Evolutionary conservation across 1,140 invertebrate genomes (phyloP), one percentile per base, ranked within the genome.

Genomic region (Drosophila pachea): DNA sequence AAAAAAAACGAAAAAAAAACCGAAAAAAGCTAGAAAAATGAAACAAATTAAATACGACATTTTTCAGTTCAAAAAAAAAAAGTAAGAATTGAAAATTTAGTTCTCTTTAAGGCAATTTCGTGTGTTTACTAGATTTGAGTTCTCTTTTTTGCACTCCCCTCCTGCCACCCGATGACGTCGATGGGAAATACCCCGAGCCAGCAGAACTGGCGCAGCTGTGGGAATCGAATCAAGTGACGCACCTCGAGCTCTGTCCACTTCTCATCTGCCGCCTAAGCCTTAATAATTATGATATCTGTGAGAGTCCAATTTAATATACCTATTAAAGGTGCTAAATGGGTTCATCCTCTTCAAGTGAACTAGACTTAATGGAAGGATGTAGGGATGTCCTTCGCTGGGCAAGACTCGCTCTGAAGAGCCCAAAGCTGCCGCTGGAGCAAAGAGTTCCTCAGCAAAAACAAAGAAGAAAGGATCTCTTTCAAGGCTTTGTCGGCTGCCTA

Each of bases 201-300:
- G 22, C 38, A 48, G 52, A 78, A 68, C 54, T 67, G 50, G 63
- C 63, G 72, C 78, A 82, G 78, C 78, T 82, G 78, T 56, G 42
- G 60, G 63, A 61, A 45, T 38, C 14, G 53, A 29, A 45, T 1
- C 22, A 7, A 58, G 69, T 74, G 77, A 81, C 78, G 78, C 74
- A 82, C 69, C 73, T 52, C 49, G 33, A 62, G 42, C 48, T 74
- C 49, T 69, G 54, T 33, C 22, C 22, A 22, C 22, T 22, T 22
- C 22, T 22, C n/a, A 53, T 36, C 14, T 29, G 16, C 6, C 40
- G n/a, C n/a, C n/a, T n/a, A n/a, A n/a, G n/a, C n/a, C n/a, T 14
- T 5, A 12, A n/a, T 22, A 22, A 2, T 22, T 22, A 22, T 22
- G 3, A 1, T 22, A 22, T 22, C 3, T 3, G 22, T 3, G 22